These are phyloP conservation scores for Halyomorpha halys DNA, from an alignment of 1,140 invertebrate species.

Conservation along the genomic window DNA sequence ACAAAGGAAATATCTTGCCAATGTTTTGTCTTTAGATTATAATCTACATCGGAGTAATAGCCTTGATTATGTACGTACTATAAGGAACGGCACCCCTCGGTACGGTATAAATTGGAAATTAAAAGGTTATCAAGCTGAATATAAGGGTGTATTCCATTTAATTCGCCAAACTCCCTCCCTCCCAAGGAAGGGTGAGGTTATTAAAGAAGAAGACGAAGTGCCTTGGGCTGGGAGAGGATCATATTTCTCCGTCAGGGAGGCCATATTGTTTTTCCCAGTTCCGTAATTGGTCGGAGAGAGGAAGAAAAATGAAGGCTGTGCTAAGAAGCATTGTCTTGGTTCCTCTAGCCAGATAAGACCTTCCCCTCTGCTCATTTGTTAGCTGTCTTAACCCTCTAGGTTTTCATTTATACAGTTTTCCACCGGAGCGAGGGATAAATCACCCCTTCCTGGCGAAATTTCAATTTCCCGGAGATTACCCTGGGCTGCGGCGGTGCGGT, in stretches of 20 bases:
- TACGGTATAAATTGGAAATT: background rate
- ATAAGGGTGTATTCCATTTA: background rate
- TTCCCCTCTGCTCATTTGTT: conserved; percentile 17
- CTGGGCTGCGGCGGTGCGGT: background rate
- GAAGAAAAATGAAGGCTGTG: conserved; percentile 3
- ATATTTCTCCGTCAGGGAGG: conserved; percentile 20
- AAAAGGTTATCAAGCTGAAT: background rate
- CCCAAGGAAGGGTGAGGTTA: too few relatives aligned
- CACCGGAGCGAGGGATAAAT: background rate
- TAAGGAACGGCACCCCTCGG: background rate
- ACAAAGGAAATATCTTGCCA: too few relatives aligned
- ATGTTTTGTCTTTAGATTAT: too few relatives aligned
- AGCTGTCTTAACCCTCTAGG: conserved; percentile 19
- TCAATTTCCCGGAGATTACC: conserved; percentile 9
- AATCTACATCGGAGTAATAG: too few relatives aligned
- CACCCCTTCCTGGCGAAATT: conserved; percentile 3
- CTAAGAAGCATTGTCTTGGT: background rate
- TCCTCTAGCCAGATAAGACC: background rate
- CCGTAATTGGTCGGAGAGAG: too few relatives aligned
- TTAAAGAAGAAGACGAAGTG: too few relatives aligned
- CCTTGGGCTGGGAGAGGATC: background rate
- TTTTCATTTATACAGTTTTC: conserved; percentile 22
- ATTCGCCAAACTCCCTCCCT: too few relatives aligned
- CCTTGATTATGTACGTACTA: too few relatives aligned
- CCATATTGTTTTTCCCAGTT: conserved; percentile 18